Evolutionary conservation across 1,140 invertebrate genomes (phyloP).

Genomic region (Plutomurus gul): DNA sequence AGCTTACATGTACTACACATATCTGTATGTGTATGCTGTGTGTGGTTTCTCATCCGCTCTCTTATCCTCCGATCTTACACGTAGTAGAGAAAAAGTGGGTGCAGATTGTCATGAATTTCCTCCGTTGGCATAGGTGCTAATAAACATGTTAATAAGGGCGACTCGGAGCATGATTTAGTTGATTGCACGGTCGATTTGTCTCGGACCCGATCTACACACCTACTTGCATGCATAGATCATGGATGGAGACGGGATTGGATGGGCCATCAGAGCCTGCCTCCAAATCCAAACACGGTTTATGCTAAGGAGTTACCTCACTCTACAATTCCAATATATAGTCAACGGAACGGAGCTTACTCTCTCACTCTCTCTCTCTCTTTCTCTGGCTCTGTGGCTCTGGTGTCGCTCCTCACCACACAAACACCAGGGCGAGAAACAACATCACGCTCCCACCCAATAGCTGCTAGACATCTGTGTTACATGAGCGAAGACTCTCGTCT

Average conservation of each 20-base stretch:
- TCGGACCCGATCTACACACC: slow-evolving; percentile 41
- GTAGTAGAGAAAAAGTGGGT: not conserved
- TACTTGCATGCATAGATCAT: slow-evolving; percentile 36
- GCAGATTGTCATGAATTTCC: not conserved
- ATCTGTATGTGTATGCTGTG: not conserved
- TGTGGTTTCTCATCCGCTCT: not conserved
- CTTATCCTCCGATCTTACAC: not conserved
- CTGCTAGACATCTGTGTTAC: too few relatives aligned
- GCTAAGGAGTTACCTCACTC: not conserved
- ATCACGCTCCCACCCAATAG: too few relatives aligned
- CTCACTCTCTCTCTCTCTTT: not conserved
- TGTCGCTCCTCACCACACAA: too few relatives aligned
- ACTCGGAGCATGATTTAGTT: slow-evolving; percentile 48
- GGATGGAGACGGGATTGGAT: slow-evolving; percentile 17
- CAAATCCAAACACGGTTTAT: slow-evolving; percentile 4
- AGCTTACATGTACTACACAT: not conserved
- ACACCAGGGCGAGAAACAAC: too few relatives aligned
- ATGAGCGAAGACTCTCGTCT: too few relatives aligned
- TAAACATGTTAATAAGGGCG: slow-evolving; percentile 53
- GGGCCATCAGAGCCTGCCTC: slow-evolving; percentile 11
- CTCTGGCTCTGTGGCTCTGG: too few relatives aligned
- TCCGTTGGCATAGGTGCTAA: slow-evolving; percentile 49
- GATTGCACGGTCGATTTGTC: slow-evolving; percentile 52
- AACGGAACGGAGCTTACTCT: not conserved
- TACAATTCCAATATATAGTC: not conserved